These are phyloP conservation scores for Deroptyus accipitrinus DNA, from an alignment of 2,113 vertebrate genomes.

Conservation along the genomic window DNA sequence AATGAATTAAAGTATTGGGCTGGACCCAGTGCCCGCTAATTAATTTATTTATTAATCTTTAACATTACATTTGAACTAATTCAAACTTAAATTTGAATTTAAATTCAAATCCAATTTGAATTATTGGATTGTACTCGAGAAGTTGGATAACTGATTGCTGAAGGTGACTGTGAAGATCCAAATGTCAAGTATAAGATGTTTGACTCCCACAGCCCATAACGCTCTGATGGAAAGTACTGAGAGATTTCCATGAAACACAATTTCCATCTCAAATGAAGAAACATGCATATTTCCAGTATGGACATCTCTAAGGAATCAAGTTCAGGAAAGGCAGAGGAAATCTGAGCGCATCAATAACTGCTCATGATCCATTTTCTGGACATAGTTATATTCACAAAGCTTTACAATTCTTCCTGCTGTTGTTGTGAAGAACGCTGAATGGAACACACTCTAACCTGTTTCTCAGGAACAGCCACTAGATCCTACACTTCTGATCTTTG, in stretches of 20 bases:
- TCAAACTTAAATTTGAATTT: neutral
- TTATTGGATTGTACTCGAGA: neutral
- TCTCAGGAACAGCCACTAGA: neutral
- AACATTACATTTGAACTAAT: neutral
- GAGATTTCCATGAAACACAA: neutral
- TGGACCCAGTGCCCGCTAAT: neutral
- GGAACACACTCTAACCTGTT: neutral
- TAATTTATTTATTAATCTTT: neutral
- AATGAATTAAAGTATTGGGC: neutral
- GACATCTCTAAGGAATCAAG: neutral
- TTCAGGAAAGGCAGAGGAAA: neutral
- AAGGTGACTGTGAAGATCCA: neutral
- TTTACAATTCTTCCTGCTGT: neutral
- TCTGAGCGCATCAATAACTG: neutral
- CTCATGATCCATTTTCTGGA: neutral
- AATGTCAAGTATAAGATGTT: neutral
- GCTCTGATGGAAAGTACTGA: neutral
- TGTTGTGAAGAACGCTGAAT: neutral
- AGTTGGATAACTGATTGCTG: neutral
- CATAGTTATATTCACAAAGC: neutral
- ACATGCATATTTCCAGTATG: neutral
- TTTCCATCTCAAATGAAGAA: neutral
- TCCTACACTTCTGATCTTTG: neutral
- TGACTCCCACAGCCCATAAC: neutral
- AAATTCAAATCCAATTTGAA: neutral